phyloP scores from a whole-genome alignment of 1,140 invertebrate genomes.

The Elymnias hypermnestra region DNA sequence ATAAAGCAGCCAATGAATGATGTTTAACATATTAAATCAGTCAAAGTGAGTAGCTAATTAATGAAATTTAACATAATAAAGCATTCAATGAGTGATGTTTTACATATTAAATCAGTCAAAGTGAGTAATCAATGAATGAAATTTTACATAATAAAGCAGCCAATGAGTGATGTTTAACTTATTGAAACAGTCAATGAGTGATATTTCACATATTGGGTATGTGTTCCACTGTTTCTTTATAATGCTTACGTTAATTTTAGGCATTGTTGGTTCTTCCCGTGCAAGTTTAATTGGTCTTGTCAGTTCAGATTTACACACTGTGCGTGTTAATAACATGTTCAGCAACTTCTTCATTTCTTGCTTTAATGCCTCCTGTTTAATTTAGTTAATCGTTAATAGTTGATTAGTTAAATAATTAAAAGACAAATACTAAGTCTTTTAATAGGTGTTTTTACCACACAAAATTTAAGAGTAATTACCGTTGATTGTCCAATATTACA shows the following conservation, averaged over 20 bases:
- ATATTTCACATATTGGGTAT: too few relatives aligned
- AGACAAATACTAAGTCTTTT: neutral
- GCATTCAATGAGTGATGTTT: too few relatives aligned
- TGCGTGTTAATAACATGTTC: neutral
- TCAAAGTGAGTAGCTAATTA: too few relatives aligned
- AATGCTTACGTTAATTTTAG: slow-evolving; percentile 12
- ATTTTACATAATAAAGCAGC: neutral
- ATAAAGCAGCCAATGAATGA: too few relatives aligned
- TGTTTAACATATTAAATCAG: too few relatives aligned
- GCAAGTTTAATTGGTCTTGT: neutral
- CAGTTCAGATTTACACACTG: slow-evolving; percentile 5
- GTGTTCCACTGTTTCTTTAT: too few relatives aligned
- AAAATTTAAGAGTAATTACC: slow-evolving; percentile 3
- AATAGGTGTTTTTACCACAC: too few relatives aligned
- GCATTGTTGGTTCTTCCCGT: neutral
- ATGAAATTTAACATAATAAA: too few relatives aligned
- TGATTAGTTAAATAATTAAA: neutral
- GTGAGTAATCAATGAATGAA: slow-evolving; percentile 3
- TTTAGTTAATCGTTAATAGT: neutral
- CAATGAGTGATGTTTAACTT: too few relatives aligned
- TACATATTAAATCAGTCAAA: too few relatives aligned
- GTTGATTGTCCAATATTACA: slow-evolving; percentile 6
- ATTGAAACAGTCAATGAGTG: too few relatives aligned
- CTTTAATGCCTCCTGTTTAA: neutral
- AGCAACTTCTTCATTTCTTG: neutral